A percentile compares a stretch with the other conserved stretches of the same genome.
Conservation (phyloP, 2,113 vertebrate species). For the Variabilichromis moorii region DNA sequence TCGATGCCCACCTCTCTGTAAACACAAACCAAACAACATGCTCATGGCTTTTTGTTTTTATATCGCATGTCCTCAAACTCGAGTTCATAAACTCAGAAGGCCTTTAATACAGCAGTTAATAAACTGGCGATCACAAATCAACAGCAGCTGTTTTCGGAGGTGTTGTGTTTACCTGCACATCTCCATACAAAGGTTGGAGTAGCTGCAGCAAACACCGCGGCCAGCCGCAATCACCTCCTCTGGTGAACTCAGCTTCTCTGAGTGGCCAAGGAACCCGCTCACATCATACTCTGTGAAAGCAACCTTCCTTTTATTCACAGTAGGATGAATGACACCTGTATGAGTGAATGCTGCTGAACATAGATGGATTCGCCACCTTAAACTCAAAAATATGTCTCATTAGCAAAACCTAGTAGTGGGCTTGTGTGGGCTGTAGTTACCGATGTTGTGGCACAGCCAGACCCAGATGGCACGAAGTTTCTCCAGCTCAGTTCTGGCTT, state of each 20-base stretch:
- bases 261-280: conserved; percentile 64
- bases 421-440: conserved; percentile 20
- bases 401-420: not conserved
- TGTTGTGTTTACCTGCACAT: conserved; percentile 73
- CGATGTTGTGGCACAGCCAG: conserved; percentile 80
- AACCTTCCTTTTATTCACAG: not conserved
- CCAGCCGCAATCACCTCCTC: conserved; percentile 71
- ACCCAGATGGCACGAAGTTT: conserved; percentile 69
- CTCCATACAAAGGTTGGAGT: conserved; percentile 67
- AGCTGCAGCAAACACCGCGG: conserved; percentile 74
- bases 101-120: not conserved
- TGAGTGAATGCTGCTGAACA: not conserved
- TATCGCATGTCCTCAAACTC: not conserved
- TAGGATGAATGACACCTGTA: fast-evolving
- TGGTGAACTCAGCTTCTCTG: conserved; percentile 64
- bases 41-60: not conserved
- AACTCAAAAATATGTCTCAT: not conserved
- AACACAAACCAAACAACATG: conserved; percentile 2
- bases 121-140: not conserved
- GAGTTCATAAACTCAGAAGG: not conserved
- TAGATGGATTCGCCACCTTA: not conserved
- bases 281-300: conserved; percentile 67
- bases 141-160: not conserved
- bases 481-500: conserved; percentile 68
- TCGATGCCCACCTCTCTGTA: conserved; percentile 65